Base-by-base conservation (phyloP, 2,888 invertebrate genomes). In the Troides aeacus region DNA sequence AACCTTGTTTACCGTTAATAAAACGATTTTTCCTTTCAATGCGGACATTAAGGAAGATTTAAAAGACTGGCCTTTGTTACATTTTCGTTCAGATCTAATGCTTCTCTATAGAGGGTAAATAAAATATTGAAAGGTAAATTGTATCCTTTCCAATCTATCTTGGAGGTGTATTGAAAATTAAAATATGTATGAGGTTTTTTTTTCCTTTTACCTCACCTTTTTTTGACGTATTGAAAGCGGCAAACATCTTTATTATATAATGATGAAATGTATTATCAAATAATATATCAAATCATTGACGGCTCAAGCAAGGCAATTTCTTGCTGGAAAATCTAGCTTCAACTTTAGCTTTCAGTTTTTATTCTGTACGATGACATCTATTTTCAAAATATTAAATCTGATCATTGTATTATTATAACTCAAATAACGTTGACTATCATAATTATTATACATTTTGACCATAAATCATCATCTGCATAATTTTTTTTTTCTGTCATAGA, bases 141-240 rank as follows among this genome's bases (percentile, higher is more conserved):
- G 62, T 58, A 46, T 57, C 67, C 62, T 68, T 58, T 68, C 46
- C 62, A 68, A 62, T 68, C 21, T 67, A 62, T 42, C 62, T 68
- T 58, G 23, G 21, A 62, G 21, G 57, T 57, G 18, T n/a, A 57
- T 57, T 57, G n/a, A 21, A 58, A 46, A 62, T 68, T 50, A 58
- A 62, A 62, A 62, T 62, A 68, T 68, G n/a, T 57, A 62, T 58
- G 67, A 62, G 56, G 58, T 57, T 30, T 67, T 62, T 61, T 46
- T 39, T 39, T 8, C 24, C 46, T 46, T 17, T 50, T 50, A 50
- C 50, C 12, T 50, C 46, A 15, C 46, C 46, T 4, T 50, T 50
- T 50, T 17, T 50, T 17, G 17, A 50, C 15, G 50, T 50, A 50
- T 50, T 50, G 50, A 50, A 50, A 50, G 17, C 18, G 5, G 18